Base-by-base conservation (phyloP, 2,113 vertebrate genomes). In the Rattus rattus region DNA sequence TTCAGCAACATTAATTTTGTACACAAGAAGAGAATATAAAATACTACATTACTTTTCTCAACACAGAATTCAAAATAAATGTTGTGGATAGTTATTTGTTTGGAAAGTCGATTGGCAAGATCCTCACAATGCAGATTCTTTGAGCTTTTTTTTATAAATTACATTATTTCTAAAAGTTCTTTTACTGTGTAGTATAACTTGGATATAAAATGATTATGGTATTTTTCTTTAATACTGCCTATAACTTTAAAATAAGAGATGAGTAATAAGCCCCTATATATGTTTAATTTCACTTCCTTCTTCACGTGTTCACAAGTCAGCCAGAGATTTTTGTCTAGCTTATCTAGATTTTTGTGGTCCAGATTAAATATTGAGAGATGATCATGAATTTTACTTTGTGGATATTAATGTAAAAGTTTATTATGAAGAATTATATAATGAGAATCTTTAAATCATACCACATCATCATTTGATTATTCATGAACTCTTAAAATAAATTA, bases 161-260 rank as follows among this genome's bases (percentile, higher is more conserved):
- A 61, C 52, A 87, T 95, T 75, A 70, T 85, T 79, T 91, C 33
- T n/a, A 85, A 56, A 7, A 84, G 43, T 73, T 30, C 9, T 69
- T 90, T 88, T 81, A 43, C 26, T 86, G 14, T 52, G 43, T 20
- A 59, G 49, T 22, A 87, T 67, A 84, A 88, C 2, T 2, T 49
- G 47, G 36, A 8, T 83, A 10, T 65, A 95, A 91, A 88, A 85
- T 65, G 7, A 69, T 65, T 9, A 17, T 81, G 54, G 33, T 26
- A 39, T 63, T 76, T 92, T 90, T 7, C n/a, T 90, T 97, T 52
- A 69, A 86, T 63, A 67, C 56, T 89, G 1, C 0, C 2, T 56
- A 67, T 59, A 91, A 91, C 93, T 95, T 77, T 72, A 88, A 93
- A 77, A 84, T 88, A 83, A 89, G 2, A 72, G 19, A 67, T 52